phyloP scores from a whole-genome alignment of 2,888 invertebrate species.

The Nyleta sp. region DNA sequence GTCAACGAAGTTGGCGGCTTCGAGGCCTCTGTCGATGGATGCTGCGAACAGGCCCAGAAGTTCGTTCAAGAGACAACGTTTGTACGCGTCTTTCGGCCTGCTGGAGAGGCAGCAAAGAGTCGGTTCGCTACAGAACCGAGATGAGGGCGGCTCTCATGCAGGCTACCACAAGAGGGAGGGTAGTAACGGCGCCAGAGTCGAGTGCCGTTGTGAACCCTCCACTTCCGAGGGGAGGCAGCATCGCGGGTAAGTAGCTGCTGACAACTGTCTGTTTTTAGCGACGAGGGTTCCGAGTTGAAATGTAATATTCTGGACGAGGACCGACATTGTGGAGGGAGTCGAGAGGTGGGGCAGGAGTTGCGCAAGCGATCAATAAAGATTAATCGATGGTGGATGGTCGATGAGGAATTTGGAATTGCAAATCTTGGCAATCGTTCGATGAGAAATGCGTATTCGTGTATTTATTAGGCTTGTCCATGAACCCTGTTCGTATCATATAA shows the following conservation, averaged over 20 bases:
- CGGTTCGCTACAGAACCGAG: constrained; percentile 50
- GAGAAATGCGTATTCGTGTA: no score
- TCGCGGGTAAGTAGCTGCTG: constrained; percentile 51
- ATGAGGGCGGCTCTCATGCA: constrained; percentile 48
- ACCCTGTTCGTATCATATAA: no score
- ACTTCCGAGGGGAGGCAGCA: constrained; percentile 65
- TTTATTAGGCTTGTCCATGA: no score
- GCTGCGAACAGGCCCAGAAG: constrained; percentile 33
- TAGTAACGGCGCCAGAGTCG: constrained; percentile 33
- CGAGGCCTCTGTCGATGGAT: constrained; percentile 24
- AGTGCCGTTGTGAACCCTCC: constrained; percentile 65
- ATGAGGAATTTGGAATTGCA: no score
- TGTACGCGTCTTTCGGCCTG: constrained; percentile 62
- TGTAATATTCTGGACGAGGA: no score
- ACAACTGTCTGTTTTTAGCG: constrained; percentile 9
- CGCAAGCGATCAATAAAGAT: no score
- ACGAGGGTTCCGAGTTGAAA: no score
- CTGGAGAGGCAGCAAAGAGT: constrained; percentile 40
- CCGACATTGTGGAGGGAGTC: no score
- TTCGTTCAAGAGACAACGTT: constrained; percentile 54
- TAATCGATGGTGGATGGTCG: no score
- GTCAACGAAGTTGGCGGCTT: not conserved
- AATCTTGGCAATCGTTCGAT: no score
- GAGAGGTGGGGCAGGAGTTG: no score
- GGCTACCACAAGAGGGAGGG: constrained; percentile 28